Conservation (phyloP, 2,797 vertebrate species). For the Taeniopygia guttata region DNA sequence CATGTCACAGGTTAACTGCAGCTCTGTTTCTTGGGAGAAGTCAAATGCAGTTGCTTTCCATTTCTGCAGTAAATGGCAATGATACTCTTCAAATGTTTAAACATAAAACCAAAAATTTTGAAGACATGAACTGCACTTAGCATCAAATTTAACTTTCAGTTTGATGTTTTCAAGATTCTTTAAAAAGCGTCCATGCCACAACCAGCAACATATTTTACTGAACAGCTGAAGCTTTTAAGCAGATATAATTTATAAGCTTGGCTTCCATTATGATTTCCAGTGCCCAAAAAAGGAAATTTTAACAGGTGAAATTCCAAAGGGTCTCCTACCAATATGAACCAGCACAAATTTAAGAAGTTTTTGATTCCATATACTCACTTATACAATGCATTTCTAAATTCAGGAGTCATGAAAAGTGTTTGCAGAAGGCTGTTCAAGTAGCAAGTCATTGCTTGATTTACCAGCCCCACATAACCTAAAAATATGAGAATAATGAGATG, state of each 20-base stretch:
- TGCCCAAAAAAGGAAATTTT: neutral
- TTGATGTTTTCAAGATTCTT: neutral
- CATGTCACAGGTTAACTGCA: neutral
- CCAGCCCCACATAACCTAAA: slow-evolving; percentile 95
- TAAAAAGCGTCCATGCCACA: neutral
- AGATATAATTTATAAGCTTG: neutral
- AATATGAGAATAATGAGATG: slow-evolving; percentile 37
- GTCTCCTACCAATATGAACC: neutral
- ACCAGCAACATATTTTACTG: neutral
- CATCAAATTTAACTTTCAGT: neutral
- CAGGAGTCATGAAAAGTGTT: slow-evolving; percentile 98
- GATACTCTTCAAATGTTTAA: neutral
- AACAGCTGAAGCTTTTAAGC: neutral
- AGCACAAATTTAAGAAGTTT: neutral
- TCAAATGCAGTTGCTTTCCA: neutral
- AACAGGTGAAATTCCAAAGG: neutral
- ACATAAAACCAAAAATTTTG: neutral
- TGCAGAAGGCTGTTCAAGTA: slow-evolving; percentile 98
- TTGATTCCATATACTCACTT: slow-evolving; percentile 82
- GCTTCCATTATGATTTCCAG: neutral
- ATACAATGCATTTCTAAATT: slow-evolving; percentile 99
- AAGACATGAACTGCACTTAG: neutral
- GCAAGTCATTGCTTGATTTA: slow-evolving; percentile 99
- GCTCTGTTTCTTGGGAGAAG: neutral
- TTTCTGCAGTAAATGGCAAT: neutral